Percentiles rank a stretch among this genome's conserved stretches.
Evolutionary conservation across 1,140 invertebrate genomes (phyloP).

Genomic region (Heterodera schachtii): DNA sequence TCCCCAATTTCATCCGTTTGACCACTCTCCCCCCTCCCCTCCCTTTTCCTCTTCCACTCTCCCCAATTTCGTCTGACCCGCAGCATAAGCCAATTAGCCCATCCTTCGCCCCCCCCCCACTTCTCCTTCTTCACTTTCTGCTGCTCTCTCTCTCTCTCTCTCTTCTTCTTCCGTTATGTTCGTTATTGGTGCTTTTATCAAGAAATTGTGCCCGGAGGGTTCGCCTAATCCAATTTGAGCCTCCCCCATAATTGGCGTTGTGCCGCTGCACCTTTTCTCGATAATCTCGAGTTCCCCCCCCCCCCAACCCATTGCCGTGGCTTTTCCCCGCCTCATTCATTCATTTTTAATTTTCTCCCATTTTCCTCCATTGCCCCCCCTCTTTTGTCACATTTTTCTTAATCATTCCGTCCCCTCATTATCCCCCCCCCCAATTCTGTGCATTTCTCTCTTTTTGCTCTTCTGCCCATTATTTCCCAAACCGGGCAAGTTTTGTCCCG

Average conservation of each 20-base stretch:
- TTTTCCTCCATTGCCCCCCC: too few species aligned
- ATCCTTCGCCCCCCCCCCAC: too few species aligned
- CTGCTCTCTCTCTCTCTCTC: not conserved
- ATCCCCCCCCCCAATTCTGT: too few species aligned
- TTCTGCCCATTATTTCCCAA: too few species aligned
- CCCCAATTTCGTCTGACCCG: conserved; percentile 1
- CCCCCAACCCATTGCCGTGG: too few species aligned
- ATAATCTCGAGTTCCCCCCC: not conserved
- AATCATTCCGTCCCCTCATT: too few species aligned
- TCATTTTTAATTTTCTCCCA: not conserved
- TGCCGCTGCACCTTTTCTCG: not conserved
- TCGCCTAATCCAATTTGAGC: not conserved
- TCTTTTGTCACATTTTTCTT: too few species aligned
- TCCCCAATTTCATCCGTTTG: not conserved
- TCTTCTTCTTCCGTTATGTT: not conserved
- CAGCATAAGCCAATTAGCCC: conserved; percentile 14
- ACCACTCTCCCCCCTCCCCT: not conserved
- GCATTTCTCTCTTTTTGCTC: too few species aligned
- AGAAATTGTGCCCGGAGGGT: not conserved
- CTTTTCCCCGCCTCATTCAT: not conserved
- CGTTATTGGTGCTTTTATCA: not conserved
- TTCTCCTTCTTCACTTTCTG: not conserved
- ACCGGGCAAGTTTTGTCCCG: too few species aligned
- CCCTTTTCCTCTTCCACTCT: not conserved
- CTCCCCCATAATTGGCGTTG: not conserved